Conservation (phyloP, 2,797 vertebrate species). For the Perodicticus potto region DNA sequence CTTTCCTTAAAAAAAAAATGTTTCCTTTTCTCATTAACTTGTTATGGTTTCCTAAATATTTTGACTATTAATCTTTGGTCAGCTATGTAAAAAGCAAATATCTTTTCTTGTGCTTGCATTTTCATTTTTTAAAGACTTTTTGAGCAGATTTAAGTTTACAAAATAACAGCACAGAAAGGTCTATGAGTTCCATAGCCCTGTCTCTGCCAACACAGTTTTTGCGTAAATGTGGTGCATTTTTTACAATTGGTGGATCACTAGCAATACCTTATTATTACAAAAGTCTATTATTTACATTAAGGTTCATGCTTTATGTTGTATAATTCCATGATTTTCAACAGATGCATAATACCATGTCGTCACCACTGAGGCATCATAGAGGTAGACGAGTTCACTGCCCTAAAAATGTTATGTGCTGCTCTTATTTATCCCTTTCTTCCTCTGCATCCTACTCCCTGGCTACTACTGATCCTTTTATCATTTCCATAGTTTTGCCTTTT, state of each 20-base stretch:
- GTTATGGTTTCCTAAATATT: slow-evolving; percentile 2
- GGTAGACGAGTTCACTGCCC: background rate
- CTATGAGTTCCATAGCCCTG: background rate
- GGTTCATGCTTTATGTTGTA: background rate
- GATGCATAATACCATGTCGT: background rate
- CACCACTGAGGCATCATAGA: background rate
- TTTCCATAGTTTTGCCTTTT: background rate
- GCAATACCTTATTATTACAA: background rate
- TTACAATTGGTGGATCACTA: background rate
- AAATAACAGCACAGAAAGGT: background rate
- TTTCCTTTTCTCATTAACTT: slow-evolving; percentile 30
- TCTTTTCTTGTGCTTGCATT: background rate
- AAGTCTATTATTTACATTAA: background rate
- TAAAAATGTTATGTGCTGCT: background rate
- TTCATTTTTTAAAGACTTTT: background rate
- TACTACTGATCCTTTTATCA: background rate
- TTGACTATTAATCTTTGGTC: slow-evolving; percentile 14
- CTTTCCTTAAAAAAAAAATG: background rate
- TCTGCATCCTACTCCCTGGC: background rate
- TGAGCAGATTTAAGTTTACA: background rate
- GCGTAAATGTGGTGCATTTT: background rate
- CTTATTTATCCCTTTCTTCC: background rate
- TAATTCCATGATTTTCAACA: background rate
- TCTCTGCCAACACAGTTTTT: background rate
- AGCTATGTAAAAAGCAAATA: background rate